Conservation (phyloP, 2,797 vertebrate species). For the Prunella strophiata region DNA sequence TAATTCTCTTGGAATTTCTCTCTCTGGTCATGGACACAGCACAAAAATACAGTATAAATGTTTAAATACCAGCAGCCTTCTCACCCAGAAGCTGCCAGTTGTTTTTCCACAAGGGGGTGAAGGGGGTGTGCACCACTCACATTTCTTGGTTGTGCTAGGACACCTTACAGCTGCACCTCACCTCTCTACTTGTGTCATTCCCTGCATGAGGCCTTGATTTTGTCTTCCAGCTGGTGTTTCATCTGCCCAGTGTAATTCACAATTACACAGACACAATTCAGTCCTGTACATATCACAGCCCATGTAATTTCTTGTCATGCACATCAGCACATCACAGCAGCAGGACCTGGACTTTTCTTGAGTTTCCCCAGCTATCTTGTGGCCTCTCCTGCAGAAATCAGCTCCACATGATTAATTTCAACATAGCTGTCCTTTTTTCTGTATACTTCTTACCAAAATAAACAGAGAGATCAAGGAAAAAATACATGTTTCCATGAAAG, state of each 20-base stretch:
- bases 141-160: not conserved
- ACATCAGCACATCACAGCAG: not conserved
- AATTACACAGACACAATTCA: not conserved
- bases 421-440: not conserved
- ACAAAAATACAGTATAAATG: not conserved
- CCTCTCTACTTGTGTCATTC: not conserved
- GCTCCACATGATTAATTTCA: not conserved
- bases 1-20: not conserved
- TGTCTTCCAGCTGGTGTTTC: not conserved
- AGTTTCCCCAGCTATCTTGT: not conserved
- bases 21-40: not conserved
- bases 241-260: not conserved
- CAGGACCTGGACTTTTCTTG: not conserved
- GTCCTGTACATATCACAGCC: rapidly evolving
- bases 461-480: not conserved
- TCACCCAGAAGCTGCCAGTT: not conserved
- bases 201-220: rapidly evolving
- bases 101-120: not conserved
- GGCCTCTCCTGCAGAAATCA: not conserved
- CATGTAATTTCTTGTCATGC: rapidly evolving
- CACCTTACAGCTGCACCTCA: not conserved
- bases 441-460: not conserved
- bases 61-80: not conserved
- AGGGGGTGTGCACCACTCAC: too few species aligned
- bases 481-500: not conserved